These are phyloP conservation scores for Brachionus angularis DNA, from an alignment of 1,140 invertebrate species.

Conservation along the genomic window DNA sequence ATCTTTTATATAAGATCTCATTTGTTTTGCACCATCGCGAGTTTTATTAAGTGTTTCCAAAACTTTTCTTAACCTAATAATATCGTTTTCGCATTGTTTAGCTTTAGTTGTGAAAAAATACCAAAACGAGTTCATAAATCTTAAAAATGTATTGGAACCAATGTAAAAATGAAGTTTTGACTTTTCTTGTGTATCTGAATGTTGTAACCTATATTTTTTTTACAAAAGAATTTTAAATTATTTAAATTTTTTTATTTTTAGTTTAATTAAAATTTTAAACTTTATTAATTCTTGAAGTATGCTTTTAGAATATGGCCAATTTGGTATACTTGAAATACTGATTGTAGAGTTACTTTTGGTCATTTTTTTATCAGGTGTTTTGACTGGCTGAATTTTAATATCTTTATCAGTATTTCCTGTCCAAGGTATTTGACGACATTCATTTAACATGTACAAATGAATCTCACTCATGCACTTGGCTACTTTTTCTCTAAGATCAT, in stretches of 20 bases:
- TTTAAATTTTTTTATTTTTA: neutral
- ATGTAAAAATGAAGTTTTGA: conserved; percentile 48
- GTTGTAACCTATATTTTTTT: neutral
- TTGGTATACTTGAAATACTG: conserved; percentile 46
- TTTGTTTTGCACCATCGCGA: conserved; percentile 52
- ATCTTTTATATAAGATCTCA: conserved; percentile 55
- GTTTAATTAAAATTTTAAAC: conserved; percentile 6
- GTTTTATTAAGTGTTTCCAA: conserved; percentile 54
- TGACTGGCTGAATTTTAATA: conserved; percentile 47
- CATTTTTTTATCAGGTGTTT: conserved; percentile 52
- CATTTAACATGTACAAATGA: conserved; percentile 55
- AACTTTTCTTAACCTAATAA: conserved; percentile 55
- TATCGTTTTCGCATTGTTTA: conserved; percentile 50
- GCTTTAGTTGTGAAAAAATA: conserved; percentile 53
- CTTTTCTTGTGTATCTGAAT: neutral
- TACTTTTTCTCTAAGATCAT: conserved; percentile 50
- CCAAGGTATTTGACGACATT: conserved; percentile 56
- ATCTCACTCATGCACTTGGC: conserved; percentile 55
- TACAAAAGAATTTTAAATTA: neutral
- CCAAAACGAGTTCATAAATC: conserved; percentile 55
- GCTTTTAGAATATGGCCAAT: conserved; percentile 33
- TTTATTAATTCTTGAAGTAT: conserved; percentile 24
- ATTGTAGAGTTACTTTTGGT: conserved; percentile 49
- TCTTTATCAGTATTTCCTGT: conserved; percentile 52
- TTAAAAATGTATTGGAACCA: conserved; percentile 53